Percentiles rank a stretch among this genome's conserved stretches.
These are phyloP conservation scores for Montipora foliosa DNA, from an alignment of 64 coral and sea anemone species.

Conservation along the genomic window DNA sequence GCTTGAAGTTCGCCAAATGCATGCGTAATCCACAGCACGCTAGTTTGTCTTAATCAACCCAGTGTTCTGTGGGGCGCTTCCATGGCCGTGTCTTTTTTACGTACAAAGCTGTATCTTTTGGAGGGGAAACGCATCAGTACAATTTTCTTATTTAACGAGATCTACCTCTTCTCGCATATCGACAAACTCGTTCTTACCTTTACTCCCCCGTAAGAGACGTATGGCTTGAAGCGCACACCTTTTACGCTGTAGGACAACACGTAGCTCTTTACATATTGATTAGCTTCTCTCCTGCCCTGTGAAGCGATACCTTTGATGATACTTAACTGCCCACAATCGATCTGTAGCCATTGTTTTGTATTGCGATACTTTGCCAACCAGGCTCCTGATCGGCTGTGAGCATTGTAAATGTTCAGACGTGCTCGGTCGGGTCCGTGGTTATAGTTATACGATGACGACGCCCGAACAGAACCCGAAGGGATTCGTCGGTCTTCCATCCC, in stretches of 20 bases:
- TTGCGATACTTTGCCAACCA: slow-evolving; percentile 44
- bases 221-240: slow-evolving; percentile 37
- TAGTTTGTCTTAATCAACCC: too few relatives aligned
- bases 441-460: slow-evolving; percentile 52
- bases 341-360: slow-evolving; percentile 40
- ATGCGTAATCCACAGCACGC: too few relatives aligned
- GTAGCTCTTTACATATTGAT: slow-evolving; percentile 59
- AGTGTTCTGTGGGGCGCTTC: too few relatives aligned
- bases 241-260: slow-evolving; percentile 28
- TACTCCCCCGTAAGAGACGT: slow-evolving; percentile 13
- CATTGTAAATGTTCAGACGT: slow-evolving; percentile 26
- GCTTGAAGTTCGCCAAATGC: too few relatives aligned
- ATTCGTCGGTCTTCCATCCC: slow-evolving; percentile 80
- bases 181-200: slow-evolving; percentile 11
- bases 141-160: too few relatives aligned
- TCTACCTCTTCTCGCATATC: not conserved
- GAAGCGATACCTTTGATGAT: slow-evolving; percentile 63
- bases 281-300: slow-evolving; percentile 54
- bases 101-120: too few relatives aligned
- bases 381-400: slow-evolving; percentile 62
- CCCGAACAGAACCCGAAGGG: slow-evolving; percentile 46
- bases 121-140: too few relatives aligned
- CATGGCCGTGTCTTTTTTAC: too few relatives aligned
- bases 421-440: slow-evolving; percentile 37
- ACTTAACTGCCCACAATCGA: slow-evolving; percentile 30